Evolutionary conservation across 2,888 invertebrate species (phyloP).

Genomic region (Cephus spinipes): DNA sequence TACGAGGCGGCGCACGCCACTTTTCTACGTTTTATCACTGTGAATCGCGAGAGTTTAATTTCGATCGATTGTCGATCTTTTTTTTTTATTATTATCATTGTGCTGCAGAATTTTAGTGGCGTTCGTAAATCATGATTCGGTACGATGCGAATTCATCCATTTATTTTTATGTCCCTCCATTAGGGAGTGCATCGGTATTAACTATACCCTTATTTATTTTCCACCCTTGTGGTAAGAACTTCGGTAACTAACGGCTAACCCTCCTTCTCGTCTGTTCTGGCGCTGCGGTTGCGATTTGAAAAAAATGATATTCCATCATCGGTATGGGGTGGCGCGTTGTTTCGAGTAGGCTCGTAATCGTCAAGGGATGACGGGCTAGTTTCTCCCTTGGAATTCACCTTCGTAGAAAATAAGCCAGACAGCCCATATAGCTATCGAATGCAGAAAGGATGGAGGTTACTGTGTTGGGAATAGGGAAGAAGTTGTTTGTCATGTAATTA

Average conservation of each 20-base stretch:
- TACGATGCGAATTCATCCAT: too few species aligned
- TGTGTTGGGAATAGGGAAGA: conserved; percentile 26
- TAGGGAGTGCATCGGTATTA: too few species aligned
- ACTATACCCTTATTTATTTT: neutral
- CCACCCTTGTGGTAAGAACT: neutral
- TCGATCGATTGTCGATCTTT: neutral
- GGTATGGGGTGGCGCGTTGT: neutral
- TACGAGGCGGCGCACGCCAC: neutral
- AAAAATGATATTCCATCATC: neutral
- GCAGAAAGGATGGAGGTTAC: neutral
- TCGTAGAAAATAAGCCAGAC: neutral
- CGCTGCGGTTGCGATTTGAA: conserved; percentile 17
- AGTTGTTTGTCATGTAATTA: conserved; percentile 50
- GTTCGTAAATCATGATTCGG: too few species aligned
- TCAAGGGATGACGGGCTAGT: neutral
- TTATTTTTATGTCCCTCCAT: too few species aligned
- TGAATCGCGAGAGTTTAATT: neutral
- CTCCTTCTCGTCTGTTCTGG: conserved; percentile 14
- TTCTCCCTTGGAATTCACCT: neutral
- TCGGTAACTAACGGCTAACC: neutral
- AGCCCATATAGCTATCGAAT: neutral
- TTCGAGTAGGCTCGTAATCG: neutral
- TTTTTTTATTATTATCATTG: neutral
- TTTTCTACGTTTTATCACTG: neutral
- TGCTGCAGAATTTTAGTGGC: too few species aligned